Conservation (phyloP, 2,888 invertebrate genomes). For the Synanthedon andrenaeformis region DNA sequence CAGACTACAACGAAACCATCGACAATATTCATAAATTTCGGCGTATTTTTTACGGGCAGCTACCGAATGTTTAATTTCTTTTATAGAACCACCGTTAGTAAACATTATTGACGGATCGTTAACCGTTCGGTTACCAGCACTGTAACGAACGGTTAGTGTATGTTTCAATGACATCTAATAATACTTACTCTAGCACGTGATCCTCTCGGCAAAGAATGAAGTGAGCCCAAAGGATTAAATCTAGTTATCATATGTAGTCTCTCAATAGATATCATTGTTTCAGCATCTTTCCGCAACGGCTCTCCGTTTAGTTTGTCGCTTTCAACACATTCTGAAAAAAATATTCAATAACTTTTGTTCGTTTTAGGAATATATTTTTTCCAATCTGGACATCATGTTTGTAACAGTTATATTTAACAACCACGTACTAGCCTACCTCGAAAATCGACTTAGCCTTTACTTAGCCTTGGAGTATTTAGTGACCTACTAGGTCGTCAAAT, state of each 20-base stretch:
- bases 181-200: constrained; percentile 65
- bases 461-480: too few species aligned
- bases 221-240: constrained; percentile 80
- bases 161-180: neutral
- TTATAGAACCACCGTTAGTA: too few species aligned
- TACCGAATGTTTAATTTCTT: too few species aligned
- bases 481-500: too few species aligned
- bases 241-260: constrained; percentile 80
- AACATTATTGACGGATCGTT: too few species aligned
- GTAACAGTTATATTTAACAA: neutral
- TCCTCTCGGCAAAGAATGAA: constrained; percentile 77
- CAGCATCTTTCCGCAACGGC: constrained; percentile 75
- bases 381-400: neutral
- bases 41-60: too few species aligned
- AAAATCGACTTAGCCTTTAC: too few species aligned
- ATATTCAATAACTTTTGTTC: neutral
- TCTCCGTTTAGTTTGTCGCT: constrained; percentile 74
- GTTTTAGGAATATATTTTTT: neutral
- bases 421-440: too few species aligned
- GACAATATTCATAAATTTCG: too few species aligned
- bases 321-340: constrained; percentile 67
- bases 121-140: too few species aligned
- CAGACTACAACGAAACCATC: too few species aligned
- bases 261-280: constrained; percentile 78
- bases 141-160: too few species aligned